phyloP scores from a whole-genome alignment of 30 jellyfish, hydroid and myxozoan genomes.

The Aurelia aurita region DNA sequence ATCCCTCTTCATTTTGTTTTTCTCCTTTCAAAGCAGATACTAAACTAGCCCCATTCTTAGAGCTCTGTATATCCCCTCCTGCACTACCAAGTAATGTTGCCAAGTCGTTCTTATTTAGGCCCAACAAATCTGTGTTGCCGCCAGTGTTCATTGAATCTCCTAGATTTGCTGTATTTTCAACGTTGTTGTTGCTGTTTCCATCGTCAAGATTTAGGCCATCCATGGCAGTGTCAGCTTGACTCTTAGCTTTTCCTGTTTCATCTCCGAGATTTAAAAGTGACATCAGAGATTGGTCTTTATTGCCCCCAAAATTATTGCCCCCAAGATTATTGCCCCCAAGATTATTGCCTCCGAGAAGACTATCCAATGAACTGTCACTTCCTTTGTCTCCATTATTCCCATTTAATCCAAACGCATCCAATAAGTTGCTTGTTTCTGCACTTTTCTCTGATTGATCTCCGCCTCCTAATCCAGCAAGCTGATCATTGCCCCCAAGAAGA shows the following conservation, averaged over 20 bases:
- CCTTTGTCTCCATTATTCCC: slow-evolving; percentile 43
- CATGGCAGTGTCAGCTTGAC: slow-evolving; percentile 37
- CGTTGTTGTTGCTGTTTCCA: slow-evolving; percentile 45
- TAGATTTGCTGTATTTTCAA: slow-evolving; percentile 56
- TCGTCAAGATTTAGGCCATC: slow-evolving; percentile 59
- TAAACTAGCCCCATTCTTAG: slow-evolving; percentile 1
- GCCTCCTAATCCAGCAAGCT: slow-evolving; percentile 41
- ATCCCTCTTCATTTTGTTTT: slow-evolving; percentile 56
- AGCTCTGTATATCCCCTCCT: slow-evolving; percentile 33
- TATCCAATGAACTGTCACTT: slow-evolving; percentile 17
- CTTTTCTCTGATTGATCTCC: slow-evolving; percentile 40
- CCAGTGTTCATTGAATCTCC: slow-evolving; percentile 65
- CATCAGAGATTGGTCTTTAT: slow-evolving; percentile 44
- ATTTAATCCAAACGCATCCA: slow-evolving; percentile 61
- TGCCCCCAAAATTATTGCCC: slow-evolving; percentile 9
- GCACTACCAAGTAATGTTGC: slow-evolving; percentile 61
- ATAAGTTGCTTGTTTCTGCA: slow-evolving; percentile 44
- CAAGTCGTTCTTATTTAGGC: slow-evolving; percentile 73
- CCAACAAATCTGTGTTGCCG: slow-evolving; percentile 61
- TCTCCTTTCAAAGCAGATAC: slow-evolving; percentile 39
- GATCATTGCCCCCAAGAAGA: slow-evolving; percentile 36
- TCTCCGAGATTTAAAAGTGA: slow-evolving; percentile 62
- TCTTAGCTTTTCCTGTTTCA: slow-evolving; percentile 32
- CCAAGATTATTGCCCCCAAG: too few species aligned
- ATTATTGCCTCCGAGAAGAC: slow-evolving; percentile 15